These are phyloP conservation scores for Calcarius lapponicus DNA, from an alignment of 2,797 vertebrate species.

Conservation along the genomic window DNA sequence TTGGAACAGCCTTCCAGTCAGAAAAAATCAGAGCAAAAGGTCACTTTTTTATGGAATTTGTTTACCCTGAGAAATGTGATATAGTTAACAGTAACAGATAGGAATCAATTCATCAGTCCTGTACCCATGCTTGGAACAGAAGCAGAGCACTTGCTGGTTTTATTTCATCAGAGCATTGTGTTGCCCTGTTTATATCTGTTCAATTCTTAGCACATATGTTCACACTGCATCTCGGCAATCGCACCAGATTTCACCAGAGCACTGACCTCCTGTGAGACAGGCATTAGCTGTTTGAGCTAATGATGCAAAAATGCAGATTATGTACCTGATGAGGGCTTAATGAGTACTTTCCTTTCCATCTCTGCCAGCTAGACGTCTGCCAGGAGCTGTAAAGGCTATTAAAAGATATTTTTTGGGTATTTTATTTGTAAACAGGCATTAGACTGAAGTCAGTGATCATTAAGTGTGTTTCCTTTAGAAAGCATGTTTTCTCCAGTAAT, in stretches of 20 bases:
- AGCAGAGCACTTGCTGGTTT: neutral
- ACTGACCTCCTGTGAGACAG: neutral
- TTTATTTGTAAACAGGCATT: neutral
- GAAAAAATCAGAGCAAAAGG: slow-evolving; percentile 26
- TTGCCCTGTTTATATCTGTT: neutral
- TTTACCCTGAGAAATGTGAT: neutral
- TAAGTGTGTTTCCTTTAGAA: neutral
- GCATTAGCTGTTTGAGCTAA: neutral
- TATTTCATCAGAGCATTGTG: neutral
- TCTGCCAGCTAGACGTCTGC: neutral
- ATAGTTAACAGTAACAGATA: neutral
- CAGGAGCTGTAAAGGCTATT: neutral
- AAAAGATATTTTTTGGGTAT: neutral
- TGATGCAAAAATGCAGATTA: neutral
- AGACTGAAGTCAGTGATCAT: neutral
- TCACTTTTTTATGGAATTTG: neutral
- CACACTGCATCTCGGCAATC: rapidly evolving
- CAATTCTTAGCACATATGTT: neutral
- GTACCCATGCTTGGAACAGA: neutral
- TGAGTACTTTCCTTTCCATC: neutral
- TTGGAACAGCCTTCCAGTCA: neutral
- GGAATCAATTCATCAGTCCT: neutral
- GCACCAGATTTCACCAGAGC: neutral
- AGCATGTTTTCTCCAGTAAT: neutral
- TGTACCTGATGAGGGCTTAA: neutral